Evolutionary conservation across 1,140 invertebrate genomes (phyloP).

Genomic region (Ceratosolen fusciceps): DNA sequence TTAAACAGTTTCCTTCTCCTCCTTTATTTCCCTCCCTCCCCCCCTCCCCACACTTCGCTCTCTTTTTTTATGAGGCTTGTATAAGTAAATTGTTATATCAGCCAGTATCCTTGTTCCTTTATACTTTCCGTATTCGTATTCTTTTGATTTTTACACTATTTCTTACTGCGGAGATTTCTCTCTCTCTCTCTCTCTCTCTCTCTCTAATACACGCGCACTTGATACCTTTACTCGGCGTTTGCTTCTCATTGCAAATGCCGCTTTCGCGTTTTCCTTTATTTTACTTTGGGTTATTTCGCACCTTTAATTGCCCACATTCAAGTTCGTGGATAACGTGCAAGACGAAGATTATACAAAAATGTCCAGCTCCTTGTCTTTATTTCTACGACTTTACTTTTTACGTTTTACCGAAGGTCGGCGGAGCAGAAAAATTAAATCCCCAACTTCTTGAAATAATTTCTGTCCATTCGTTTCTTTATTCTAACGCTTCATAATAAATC

Average conservation of each 20-base stretch:
- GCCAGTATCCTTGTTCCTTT: background rate
- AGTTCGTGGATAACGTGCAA: background rate
- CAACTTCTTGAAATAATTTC: no score
- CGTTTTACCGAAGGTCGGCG: background rate
- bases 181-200: conserved; percentile 10
- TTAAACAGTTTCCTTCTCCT: background rate
- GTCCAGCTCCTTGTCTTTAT: background rate
- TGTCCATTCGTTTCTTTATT: no score
- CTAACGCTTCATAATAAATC: no score
- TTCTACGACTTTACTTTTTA: background rate
- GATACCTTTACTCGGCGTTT: background rate
- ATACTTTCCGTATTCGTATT: conserved; percentile 30
- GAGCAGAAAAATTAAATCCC: background rate
- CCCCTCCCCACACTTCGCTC: no score
- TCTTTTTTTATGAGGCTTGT: background rate
- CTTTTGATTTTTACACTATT: conserved; percentile 23
- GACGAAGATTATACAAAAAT: conserved; percentile 3
- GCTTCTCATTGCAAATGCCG: background rate
- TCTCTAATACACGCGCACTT: background rate
- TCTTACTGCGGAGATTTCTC: conserved; percentile 19
- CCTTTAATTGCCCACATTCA: background rate
- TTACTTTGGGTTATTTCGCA: background rate
- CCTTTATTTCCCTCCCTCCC: no score
- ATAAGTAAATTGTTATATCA: background rate
- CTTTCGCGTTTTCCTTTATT: background rate